These are phyloP conservation scores for Acanthochromis polyacanthus DNA, from an alignment of 2,113 vertebrate species.

Conservation along the genomic window DNA sequence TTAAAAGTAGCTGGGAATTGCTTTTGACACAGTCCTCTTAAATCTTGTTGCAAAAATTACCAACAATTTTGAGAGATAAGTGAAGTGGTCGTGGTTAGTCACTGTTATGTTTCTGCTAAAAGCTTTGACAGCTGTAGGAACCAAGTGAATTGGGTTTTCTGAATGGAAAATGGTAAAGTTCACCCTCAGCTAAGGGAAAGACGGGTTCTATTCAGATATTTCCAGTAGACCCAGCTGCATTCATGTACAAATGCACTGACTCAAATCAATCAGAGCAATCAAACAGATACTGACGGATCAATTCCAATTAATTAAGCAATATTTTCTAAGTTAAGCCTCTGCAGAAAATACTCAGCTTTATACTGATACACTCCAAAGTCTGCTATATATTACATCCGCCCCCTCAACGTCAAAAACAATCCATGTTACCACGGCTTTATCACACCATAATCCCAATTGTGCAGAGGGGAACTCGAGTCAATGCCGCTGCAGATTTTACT, in stretches of 20 bases:
- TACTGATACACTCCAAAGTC: constrained; percentile 6
- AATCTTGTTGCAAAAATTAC: too few relatives aligned
- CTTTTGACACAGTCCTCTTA: too few relatives aligned
- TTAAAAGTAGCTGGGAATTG: too few relatives aligned
- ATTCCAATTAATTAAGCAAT: background rate
- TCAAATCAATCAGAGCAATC: background rate
- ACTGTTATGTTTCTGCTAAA: too few relatives aligned
- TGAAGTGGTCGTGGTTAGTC: too few relatives aligned
- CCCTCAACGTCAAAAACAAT: constrained; percentile 41
- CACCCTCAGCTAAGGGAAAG: too few relatives aligned
- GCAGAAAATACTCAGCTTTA: background rate
- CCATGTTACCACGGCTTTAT: constrained; percentile 62
- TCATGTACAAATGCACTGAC: background rate
- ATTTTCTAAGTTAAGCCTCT: background rate
- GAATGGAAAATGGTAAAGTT: too few relatives aligned
- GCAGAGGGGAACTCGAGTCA: constrained; percentile 42
- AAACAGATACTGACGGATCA: background rate
- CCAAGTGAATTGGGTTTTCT: too few relatives aligned
- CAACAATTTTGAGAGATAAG: too few relatives aligned
- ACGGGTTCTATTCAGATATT: too few relatives aligned
- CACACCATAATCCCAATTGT: constrained; percentile 75
- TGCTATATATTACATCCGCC: constrained; percentile 26
- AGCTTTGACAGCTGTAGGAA: too few relatives aligned
- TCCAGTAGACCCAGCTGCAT: background rate
- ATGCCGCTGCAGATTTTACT: constrained; percentile 49